phyloP scores from a whole-genome alignment of 2,797 vertebrate species.

The Microctenopoma steveboyesi region DNA sequence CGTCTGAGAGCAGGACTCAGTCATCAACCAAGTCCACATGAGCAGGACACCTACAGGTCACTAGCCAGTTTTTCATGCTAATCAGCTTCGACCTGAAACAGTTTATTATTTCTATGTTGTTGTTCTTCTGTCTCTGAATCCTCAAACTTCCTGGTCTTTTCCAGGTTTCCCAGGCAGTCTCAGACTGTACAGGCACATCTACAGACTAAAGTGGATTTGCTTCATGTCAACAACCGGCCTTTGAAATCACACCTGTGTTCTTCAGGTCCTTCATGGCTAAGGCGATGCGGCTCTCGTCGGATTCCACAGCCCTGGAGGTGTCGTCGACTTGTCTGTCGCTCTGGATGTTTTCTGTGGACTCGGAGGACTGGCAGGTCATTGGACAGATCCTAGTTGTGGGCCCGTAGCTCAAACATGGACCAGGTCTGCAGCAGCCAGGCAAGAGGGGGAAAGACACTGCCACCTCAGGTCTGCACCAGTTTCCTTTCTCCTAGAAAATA shows the following conservation, averaged over 20 bases:
- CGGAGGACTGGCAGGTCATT: slow-evolving; percentile 85
- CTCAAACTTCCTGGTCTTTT: no score
- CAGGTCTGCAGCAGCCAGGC: slow-evolving; percentile 25
- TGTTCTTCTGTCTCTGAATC: no score
- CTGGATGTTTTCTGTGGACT: slow-evolving; percentile 76
- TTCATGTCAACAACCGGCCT: background rate
- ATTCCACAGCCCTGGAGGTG: slow-evolving; percentile 61
- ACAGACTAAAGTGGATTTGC: no score
- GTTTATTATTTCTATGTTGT: no score
- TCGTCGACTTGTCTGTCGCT: slow-evolving; percentile 65
- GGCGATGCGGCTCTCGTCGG: slow-evolving; percentile 76
- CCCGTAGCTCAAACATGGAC: slow-evolving; percentile 52
- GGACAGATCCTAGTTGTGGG: slow-evolving; percentile 50
- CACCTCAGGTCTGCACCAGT: background rate
- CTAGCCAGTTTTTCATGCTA: no score
- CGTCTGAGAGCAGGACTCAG: no score
- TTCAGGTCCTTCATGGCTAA: slow-evolving; percentile 82
- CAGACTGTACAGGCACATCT: background rate
- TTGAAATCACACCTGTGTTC: slow-evolving; percentile 67
- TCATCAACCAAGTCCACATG: no score
- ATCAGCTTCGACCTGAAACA: no score
- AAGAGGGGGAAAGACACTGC: background rate
- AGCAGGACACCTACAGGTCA: no score
- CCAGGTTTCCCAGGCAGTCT: no score
- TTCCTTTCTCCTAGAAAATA: background rate